Base-by-base conservation (phyloP, 2,888 invertebrate genomes). In the Thymelicus acteon region DNA sequence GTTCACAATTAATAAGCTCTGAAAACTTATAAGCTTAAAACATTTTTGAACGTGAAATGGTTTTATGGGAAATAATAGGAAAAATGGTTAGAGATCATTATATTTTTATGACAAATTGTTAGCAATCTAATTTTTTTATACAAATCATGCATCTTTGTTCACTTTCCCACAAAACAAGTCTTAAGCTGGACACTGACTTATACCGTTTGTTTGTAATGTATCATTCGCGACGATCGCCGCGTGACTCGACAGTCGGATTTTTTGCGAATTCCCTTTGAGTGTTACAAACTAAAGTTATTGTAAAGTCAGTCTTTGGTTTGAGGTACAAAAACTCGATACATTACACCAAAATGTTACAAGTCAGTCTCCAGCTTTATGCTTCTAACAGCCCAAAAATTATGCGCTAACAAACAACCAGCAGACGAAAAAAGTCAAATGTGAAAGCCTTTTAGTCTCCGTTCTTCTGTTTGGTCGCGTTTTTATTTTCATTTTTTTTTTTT, bases 361-460 rank as follows among this genome's bases (percentile, higher is more conserved):
- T 19, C 19, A 19, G 19, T 19, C 19, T 19, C 19, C 19, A 19
- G 19, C 19, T 19, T 54, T 24, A 12, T 24, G n/a, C 62, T 52
- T 62, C 44, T 49, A 60, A 44, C 49, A 61, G n/a, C 60, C 61
- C 19, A 67, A 62, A 60, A 15, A 61, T 67, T 61, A 62, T 54
- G 49, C 49, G 54, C 54, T 54, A 54, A 54, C 49, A 49, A 49
- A 49, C 60, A 49, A 63, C 49, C 24, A 7, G 31, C 65, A 69
- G 69, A 69, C 63, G 57, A 69, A 69, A 68, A 69, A 69, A 57
- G 68, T 57, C 47, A 19, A 57, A 47, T 24, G n/a, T 60, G 48
- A 69, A 62, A 69, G n/a, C 31, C 13, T 69, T 69, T 58, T 57
- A 39, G 62, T 39, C 69, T 69, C 48, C 37, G 44, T 62, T 58